These are phyloP conservation scores for Microtus richardsoni DNA, from an alignment of 2,113 vertebrate genomes.

Conservation along the genomic window DNA sequence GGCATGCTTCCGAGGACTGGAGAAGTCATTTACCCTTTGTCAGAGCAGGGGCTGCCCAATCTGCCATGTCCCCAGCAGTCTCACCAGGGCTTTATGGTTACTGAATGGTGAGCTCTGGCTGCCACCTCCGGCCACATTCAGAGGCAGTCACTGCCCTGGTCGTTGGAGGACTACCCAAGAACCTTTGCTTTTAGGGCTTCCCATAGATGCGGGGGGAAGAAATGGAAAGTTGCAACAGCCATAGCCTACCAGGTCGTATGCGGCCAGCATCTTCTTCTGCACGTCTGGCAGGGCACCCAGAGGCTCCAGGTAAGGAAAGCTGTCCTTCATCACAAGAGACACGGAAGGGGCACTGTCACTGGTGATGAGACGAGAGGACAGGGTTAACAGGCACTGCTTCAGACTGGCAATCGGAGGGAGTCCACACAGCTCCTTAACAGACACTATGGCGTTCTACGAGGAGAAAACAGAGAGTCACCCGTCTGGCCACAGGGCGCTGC, in stretches of 20 bases:
- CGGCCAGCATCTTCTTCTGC: conserved; percentile 93
- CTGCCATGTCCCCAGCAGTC: background rate
- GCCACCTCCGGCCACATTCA: background rate
- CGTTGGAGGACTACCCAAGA: background rate
- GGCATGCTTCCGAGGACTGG: background rate
- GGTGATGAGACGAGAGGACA: conserved; percentile 92
- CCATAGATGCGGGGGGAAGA: background rate
- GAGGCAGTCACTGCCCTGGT: background rate
- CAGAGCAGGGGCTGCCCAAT: background rate
- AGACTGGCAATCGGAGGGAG: conserved; percentile 95
- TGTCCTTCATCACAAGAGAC: conserved; percentile 91
- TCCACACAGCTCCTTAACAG: conserved; percentile 97
- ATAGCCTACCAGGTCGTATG: conserved; percentile 93
- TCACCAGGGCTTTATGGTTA: background rate
- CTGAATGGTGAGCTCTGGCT: background rate
- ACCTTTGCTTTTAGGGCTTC: background rate
- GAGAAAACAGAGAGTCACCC: conserved; percentile 44
- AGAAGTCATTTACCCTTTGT: background rate
- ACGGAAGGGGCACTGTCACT: conserved; percentile 90
- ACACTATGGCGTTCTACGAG: conserved; percentile 92
- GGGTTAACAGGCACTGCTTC: conserved; percentile 97
- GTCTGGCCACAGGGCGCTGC: background rate
- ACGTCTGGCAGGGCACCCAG: conserved; percentile 89
- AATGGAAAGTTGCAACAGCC: background rate
- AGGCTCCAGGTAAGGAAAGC: conserved; percentile 94